phyloP scores from a whole-genome alignment of 2,113 vertebrate species.

The Mandrillus leucophaeus region DNA sequence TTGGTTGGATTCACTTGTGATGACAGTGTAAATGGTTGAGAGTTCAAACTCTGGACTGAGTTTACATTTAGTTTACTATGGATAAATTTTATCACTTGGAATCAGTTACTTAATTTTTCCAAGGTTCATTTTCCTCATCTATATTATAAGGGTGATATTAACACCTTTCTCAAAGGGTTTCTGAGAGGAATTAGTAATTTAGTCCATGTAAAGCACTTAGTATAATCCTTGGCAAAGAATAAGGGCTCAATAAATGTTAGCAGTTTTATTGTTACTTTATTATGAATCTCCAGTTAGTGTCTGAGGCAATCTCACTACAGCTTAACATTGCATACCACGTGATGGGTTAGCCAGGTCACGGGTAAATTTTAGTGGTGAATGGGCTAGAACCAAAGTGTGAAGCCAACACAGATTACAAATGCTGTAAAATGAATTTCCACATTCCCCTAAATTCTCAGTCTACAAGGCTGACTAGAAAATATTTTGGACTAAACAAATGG shows the following conservation, averaged over 20 bases:
- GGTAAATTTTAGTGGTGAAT: conserved; percentile 38
- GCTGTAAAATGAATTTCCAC: conserved; percentile 67
- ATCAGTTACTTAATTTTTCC: conserved; percentile 33
- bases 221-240: conserved; percentile 14
- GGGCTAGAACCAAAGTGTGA: not conserved
- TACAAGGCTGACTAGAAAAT: conserved; percentile 56
- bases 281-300: conserved; percentile 20
- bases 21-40: not conserved
- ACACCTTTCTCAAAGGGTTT: not conserved
- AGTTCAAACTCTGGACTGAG: not conserved
- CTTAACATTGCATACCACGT: not conserved
- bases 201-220: conserved; percentile 11
- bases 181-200: not conserved
- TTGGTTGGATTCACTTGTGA: not conserved
- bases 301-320: not conserved
- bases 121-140: not conserved
- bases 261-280: not conserved
- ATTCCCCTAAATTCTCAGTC: conserved; percentile 44
- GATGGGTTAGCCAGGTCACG: not conserved
- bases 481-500: conserved; percentile 59
- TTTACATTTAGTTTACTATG: not conserved
- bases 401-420: conserved; percentile 66
- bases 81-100: not conserved
- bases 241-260: not conserved
- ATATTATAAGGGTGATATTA: not conserved